Conservation (phyloP, 2,797 vertebrate species). For the Lithobates sylvaticus region DNA sequence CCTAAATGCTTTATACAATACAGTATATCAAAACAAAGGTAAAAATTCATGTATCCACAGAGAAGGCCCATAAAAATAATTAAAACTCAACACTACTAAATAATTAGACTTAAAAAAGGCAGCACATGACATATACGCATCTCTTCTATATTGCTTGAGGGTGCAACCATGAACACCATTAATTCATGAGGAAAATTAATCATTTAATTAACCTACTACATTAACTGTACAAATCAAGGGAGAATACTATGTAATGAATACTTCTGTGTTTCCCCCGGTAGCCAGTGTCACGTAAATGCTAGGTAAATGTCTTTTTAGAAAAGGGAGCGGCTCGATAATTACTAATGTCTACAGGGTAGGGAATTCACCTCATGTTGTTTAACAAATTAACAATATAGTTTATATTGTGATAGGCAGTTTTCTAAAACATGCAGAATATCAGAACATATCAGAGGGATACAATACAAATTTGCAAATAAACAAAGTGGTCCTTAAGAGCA, state of each 20-base stretch:
- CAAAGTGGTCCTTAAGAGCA: not conserved
- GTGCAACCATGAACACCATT: constrained; percentile 32
- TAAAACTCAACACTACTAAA: not conserved
- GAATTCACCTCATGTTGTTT: constrained; percentile 1
- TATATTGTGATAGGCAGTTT: not conserved
- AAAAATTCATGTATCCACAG: not conserved
- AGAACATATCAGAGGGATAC: not conserved
- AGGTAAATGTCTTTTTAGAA: constrained; percentile 19
- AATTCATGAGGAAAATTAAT: constrained; percentile 46
- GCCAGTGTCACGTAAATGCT: constrained; percentile 5
- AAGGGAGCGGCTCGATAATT: constrained; percentile 8
- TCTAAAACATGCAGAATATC: not conserved
- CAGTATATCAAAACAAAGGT: not conserved
- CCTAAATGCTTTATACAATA: not conserved
- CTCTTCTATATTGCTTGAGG: constrained; percentile 30
- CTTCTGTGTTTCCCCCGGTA: constrained; percentile 2
- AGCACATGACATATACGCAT: constrained; percentile 22
- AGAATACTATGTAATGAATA: constrained; percentile 38
- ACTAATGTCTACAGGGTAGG: constrained; percentile 15
- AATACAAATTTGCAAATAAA: not conserved
- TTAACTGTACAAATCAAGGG: constrained; percentile 38
- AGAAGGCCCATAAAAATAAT: not conserved
- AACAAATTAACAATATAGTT: not conserved
- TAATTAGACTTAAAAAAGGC: constrained; percentile 22
- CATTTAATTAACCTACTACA: constrained; percentile 48